Base-by-base conservation (phyloP, 2,113 vertebrate species). In the Eclectus roratus region DNA sequence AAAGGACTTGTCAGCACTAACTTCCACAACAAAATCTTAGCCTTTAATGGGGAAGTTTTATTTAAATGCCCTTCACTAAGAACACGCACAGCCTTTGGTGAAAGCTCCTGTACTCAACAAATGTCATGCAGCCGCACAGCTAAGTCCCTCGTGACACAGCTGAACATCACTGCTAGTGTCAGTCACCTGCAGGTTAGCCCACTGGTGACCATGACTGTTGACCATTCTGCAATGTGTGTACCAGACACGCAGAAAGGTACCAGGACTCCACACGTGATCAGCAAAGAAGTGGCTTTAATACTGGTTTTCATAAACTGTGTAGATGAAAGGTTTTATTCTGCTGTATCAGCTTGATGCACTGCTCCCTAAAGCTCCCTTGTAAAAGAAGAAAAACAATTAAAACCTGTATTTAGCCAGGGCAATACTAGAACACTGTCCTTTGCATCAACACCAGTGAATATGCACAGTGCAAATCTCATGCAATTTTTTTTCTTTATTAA, bases 201-300 rank as follows among this genome's bases (percentile, higher is more conserved):
- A 17, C 29, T 1, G 1, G 7, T 2, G 8, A 39, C 8, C 31
- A 52, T n/a, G 7, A 17, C 29, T 1, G 1, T 7, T 2, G 8
- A 35, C 8, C 31, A 52, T n/a, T 6, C 35, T 13, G 23, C 3
- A n/a, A 55, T 4, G 55, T 23, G 21, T 7, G 46, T 6, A 64
- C 46, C 79, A 50, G 29, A 83, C 6, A 2, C 0, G 0, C 20
- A 16, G 63, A n/a, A 1, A 27, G 77, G 47, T 71, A 82, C 2
- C 27, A 43, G 60, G 50, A 41, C 20, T 88, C 72, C 77, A 50
- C n/a, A 35, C 2, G 1, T 0, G 43, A n/a, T 69, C 43, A 23
- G 27, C 13, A 31, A 87, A 80, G 43, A 53, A 41, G n/a, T 17
- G 63, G 43, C 5, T 74, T 87, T 60, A 91, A 47, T 10, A 44